Conservation (phyloP, 2,888 invertebrate species). For the Ctena decussata region DNA sequence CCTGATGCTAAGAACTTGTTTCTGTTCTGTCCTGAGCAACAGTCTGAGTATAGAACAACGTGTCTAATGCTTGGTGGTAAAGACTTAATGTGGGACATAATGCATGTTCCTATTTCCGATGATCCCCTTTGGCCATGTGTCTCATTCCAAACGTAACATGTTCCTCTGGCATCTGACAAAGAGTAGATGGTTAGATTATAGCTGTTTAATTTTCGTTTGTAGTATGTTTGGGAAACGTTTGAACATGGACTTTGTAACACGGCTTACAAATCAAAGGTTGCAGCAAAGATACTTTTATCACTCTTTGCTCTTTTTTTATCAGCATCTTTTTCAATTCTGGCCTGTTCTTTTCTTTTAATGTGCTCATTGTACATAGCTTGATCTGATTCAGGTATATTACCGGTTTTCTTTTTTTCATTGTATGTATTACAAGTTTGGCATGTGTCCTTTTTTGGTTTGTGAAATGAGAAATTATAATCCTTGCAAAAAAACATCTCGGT, state of each 20-base stretch:
- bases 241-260: no score
- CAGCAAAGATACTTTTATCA: no score
- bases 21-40: no score
- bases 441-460: conserved; percentile 30
- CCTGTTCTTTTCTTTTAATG: neutral
- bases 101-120: conserved; percentile 25
- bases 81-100: neutral
- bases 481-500: no score
- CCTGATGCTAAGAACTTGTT: conserved; percentile 44
- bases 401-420: neutral
- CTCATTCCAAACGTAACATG: conserved; percentile 23
- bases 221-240: no score
- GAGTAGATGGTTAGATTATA: conserved; percentile 41
- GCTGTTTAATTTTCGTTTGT: conserved; percentile 30
- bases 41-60: conserved; percentile 32
- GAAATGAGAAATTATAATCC: conserved; percentile 43
- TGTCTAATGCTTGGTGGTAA: conserved; percentile 11
- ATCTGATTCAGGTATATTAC: neutral
- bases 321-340: neutral
- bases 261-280: no score
- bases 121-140: conserved; percentile 23
- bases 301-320: no score
- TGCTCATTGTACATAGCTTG: neutral
- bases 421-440: neutral
- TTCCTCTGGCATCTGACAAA: neutral